These are phyloP conservation scores for Scaptomyza caliginosa DNA, from an alignment of 2,888 invertebrate genomes.

Conservation along the genomic window DNA sequence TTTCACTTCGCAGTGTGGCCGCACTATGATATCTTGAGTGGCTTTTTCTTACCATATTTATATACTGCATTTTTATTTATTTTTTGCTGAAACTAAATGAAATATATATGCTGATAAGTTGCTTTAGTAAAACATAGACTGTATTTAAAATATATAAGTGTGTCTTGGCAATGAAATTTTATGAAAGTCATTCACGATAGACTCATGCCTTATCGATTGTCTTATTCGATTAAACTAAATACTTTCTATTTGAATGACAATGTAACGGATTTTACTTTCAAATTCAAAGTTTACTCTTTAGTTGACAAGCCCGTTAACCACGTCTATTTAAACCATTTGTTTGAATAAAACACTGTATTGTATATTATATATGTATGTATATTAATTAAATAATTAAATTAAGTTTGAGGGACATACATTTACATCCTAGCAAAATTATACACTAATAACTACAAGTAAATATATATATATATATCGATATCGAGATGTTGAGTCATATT, in stretches of 20 bases:
- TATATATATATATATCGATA: conserved; percentile 75
- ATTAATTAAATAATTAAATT: conserved; percentile 80
- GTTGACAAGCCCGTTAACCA: neutral
- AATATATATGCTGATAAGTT: too few species aligned
- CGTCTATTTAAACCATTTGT: neutral
- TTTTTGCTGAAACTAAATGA: too few species aligned
- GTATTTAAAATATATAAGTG: neutral
- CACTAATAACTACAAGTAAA: conserved; percentile 80
- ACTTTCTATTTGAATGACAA: too few species aligned
- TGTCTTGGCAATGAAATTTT: neutral
- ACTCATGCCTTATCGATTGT: neutral
- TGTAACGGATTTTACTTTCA: too few species aligned
- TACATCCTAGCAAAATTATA: conserved; percentile 80
- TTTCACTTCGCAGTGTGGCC: conserved; percentile 23
- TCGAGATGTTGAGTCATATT: conserved; percentile 74
- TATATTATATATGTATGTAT: conserved; percentile 74
- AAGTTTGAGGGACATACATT: conserved; percentile 80
- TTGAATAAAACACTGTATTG: conserved; percentile 39
- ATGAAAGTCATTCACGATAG: neutral
- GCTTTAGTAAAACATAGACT: too few species aligned
- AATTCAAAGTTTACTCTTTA: too few species aligned
- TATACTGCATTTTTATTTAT: neutral
- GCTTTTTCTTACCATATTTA: neutral
- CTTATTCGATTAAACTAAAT: too few species aligned
- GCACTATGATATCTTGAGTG: neutral